These are phyloP conservation scores for Plebejus anna DNA, from an alignment of 2,888 invertebrate genomes.

Conservation along the genomic window DNA sequence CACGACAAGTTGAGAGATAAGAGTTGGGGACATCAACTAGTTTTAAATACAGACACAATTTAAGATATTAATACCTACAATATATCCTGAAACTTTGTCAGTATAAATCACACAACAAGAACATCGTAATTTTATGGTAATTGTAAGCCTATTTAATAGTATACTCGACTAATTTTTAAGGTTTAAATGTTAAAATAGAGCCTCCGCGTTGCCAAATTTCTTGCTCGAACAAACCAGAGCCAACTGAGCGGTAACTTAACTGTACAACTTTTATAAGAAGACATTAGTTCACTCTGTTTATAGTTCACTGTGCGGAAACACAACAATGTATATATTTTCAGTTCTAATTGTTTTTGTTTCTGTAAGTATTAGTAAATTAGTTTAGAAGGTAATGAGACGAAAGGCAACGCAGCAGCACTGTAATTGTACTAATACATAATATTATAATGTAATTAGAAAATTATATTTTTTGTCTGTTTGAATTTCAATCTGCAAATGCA, in stretches of 20 bases:
- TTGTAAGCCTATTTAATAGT: conserved; percentile 15
- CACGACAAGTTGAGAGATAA: no score
- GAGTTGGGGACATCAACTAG: no score
- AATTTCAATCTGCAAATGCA: no score
- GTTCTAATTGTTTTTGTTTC: not conserved
- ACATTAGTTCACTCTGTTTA: conserved; percentile 12
- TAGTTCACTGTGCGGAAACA: not conserved
- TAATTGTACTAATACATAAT: no score
- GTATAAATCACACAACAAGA: not conserved
- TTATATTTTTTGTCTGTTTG: no score
- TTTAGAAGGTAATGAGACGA: not conserved
- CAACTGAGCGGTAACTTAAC: conserved; percentile 21
- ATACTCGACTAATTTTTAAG: conserved; percentile 18
- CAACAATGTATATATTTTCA: not conserved
- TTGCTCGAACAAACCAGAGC: conserved; percentile 25
- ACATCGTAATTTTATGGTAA: conserved; percentile 13
- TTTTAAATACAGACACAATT: not conserved
- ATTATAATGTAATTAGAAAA: no score
- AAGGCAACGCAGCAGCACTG: no score
- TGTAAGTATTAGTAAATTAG: not conserved
- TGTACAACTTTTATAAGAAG: conserved; percentile 19
- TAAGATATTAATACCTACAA: not conserved
- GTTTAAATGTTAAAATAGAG: conserved; percentile 27
- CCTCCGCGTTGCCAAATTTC: conserved; percentile 21
- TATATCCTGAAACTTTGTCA: no score